Percentiles rank a stretch among this genome's conserved stretches.
phyloP scores from a whole-genome alignment of 1,140 invertebrate genomes.

The Ridgeia piscesae region DNA sequence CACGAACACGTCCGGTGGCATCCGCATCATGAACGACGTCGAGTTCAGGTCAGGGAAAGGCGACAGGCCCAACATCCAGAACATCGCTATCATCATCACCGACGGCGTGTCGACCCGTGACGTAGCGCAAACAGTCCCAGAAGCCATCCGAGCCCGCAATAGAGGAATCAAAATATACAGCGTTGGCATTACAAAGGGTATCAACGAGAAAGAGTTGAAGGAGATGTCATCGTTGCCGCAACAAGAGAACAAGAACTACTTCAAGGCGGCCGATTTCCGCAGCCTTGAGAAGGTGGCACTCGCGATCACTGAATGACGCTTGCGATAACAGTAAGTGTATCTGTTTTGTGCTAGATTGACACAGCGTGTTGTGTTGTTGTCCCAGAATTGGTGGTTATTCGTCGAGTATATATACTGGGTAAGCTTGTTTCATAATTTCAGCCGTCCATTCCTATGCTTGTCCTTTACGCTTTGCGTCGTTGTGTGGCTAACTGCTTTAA shows the following conservation, averaged over 20 bases:
- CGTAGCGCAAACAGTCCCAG: constrained; percentile 11
- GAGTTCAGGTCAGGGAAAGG: constrained; percentile 12
- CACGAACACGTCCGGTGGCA: constrained; percentile 21
- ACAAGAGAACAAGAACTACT: constrained; percentile 9
- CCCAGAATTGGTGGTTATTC: background rate
- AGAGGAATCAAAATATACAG: background rate
- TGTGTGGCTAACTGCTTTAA: background rate
- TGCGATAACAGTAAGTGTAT: background rate
- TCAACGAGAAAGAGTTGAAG: constrained; percentile 12
- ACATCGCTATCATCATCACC: constrained; percentile 25
- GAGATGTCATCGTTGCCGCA: constrained; percentile 16
- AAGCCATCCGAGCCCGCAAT: constrained; percentile 11
- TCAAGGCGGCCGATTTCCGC: constrained; percentile 7
- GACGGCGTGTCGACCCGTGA: constrained; percentile 26
- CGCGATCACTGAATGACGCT: background rate
- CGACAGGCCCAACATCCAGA: constrained; percentile 15
- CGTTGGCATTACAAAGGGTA: constrained; percentile 13
- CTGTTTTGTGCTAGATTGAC: background rate
- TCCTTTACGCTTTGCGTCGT: background rate
- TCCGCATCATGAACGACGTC: constrained; percentile 18
- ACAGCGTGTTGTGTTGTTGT: too few relatives aligned
- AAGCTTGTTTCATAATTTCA: background rate
- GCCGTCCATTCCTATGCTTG: background rate
- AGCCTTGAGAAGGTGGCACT: background rate
- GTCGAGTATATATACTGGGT: background rate